These are phyloP conservation scores for Fratercula arctica DNA, from an alignment of 2,797 vertebrate genomes.

Conservation along the genomic window DNA sequence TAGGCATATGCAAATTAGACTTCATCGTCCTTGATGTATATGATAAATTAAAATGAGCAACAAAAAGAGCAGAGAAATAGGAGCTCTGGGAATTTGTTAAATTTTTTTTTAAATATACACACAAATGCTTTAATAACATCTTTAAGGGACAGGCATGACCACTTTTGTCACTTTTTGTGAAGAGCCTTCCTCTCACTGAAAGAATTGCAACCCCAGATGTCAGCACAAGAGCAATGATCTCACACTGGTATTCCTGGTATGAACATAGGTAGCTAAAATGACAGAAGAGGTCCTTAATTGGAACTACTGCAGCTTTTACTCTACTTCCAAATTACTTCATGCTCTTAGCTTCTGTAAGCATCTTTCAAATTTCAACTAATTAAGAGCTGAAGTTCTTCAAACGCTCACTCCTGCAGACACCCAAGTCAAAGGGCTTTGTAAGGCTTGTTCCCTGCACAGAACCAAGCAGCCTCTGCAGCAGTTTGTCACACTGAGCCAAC, in stretches of 20 bases:
- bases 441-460: neutral
- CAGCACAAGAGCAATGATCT: neutral
- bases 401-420: neutral
- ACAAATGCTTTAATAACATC: neutral
- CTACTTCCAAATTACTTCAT: neutral
- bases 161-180: neutral
- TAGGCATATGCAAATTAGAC: neutral
- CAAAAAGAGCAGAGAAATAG: neutral
- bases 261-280: neutral
- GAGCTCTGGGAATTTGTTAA: neutral
- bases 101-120: neutral
- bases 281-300: neutral
- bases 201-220: neutral
- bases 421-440: neutral
- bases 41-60: neutral
- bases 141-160: neutral
- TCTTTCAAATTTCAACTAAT: neutral
- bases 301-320: neutral
- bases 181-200: neutral
- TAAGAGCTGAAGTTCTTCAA: neutral
- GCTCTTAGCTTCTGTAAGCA: neutral
- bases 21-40: neutral
- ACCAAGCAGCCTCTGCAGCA: neutral
- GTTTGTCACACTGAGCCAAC: neutral
- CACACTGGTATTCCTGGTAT: neutral